Conservation (phyloP, 2,113 vertebrate species). For the Perccottus glenii region DNA sequence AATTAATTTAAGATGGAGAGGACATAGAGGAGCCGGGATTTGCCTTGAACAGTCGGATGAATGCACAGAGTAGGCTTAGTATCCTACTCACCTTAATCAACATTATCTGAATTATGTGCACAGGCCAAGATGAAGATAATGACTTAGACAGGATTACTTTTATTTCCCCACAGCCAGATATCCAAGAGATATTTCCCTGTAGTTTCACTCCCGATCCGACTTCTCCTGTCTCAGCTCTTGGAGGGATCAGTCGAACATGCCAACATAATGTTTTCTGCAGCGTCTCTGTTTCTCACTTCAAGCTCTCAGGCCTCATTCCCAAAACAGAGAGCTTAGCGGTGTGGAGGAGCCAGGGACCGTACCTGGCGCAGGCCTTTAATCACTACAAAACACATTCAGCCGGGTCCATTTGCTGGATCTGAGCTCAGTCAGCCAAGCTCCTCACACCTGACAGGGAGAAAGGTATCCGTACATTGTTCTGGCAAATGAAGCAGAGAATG, state of each 20-base stretch:
- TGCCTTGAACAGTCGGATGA: slow-evolving; percentile 54
- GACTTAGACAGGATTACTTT: slow-evolving; percentile 40
- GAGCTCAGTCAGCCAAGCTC: slow-evolving; percentile 23
- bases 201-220: slow-evolving; percentile 36
- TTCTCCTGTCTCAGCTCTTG: slow-evolving; percentile 42
- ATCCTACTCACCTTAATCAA: slow-evolving; percentile 11
- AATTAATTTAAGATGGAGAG: too few species aligned
- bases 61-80: slow-evolving; percentile 37
- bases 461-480: not conserved
- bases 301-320: slow-evolving; percentile 44
- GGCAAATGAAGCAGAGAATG: not conserved
- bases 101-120: slow-evolving; percentile 40
- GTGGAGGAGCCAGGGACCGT: slow-evolving; percentile 41
- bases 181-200: slow-evolving; percentile 48
- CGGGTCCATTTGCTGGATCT: slow-evolving; percentile 45
- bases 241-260: slow-evolving; percentile 44
- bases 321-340: slow-evolving; percentile 41
- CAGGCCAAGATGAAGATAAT: slow-evolving; percentile 45
- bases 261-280: slow-evolving; percentile 52
- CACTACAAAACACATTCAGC: slow-evolving; percentile 49
- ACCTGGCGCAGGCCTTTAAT: slow-evolving; percentile 59
- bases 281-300: slow-evolving; percentile 49
- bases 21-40: too few species aligned
- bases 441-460: slow-evolving; percentile 22
- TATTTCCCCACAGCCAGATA: slow-evolving; percentile 53